A percentile compares a stretch with the other conserved stretches of the same genome.
These are phyloP conservation scores for Blastomussa wellsi DNA, from an alignment of 92 coral and sea anemone species.

Conservation along the genomic window DNA sequence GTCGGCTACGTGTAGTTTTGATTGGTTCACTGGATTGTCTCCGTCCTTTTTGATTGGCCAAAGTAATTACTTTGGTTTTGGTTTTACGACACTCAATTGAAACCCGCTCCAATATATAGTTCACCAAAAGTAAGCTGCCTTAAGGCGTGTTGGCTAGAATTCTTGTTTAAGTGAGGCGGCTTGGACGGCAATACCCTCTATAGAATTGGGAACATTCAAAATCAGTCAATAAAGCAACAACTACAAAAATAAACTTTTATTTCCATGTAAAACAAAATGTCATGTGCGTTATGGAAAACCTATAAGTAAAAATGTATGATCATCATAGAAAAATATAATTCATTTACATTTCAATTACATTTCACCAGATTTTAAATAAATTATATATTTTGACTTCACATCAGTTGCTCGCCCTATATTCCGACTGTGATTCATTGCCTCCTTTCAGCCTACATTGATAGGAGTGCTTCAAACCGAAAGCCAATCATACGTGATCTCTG, in stretches of 20 bases:
- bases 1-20: no score
- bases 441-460: not conserved
- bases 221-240: not conserved
- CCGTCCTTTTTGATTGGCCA: no score
- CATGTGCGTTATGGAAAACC: not conserved
- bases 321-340: conserved; percentile 17
- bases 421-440: not conserved
- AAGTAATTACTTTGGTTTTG: no score
- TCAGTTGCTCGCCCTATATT: no score
- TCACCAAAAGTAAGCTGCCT: no score
- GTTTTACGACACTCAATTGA: no score
- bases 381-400: not conserved
- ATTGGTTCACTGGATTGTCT: no score
- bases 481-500: not conserved
- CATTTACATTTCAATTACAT: conserved; percentile 14
- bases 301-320: not conserved
- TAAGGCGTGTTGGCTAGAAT: no score
- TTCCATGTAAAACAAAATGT: not conserved
- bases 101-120: no score
- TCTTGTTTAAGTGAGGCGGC: no score
- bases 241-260: conserved; percentile 10
- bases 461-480: not conserved
- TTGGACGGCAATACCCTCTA: no score
- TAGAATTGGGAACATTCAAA: not conserved
- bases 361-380: conserved; percentile 32